Base-by-base conservation (phyloP, 2,113 vertebrate genomes). In the Entelurus aequoreus region DNA sequence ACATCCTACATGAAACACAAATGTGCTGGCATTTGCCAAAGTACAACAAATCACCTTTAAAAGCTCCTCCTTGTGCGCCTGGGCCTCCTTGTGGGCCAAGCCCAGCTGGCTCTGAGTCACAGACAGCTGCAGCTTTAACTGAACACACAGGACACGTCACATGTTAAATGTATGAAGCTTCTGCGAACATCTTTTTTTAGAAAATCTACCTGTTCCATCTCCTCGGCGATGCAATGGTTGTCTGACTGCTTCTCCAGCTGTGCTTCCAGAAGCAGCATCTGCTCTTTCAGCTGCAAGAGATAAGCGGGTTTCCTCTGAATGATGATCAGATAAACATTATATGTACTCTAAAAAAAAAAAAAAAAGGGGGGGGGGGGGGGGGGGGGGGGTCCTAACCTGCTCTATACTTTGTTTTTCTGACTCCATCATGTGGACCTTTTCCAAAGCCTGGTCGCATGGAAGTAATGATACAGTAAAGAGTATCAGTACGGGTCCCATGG, bases 171-270 rank as follows among this genome's bases (percentile, higher is more conserved):
- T 42, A 49, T 44, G 16, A 13, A 19, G 37, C n/a, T 57, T 57
- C 40, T 37, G 6, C 8, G 0, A 7, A 37, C 12, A 7, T 54
- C 15, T 54, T 28, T 28, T 19, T 40, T 11, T 48, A 11, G 47
- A n/a, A 48, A 37, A 35, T 15, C 28, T 63, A 97, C 94, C 4
- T 83, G 89, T 44, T 88, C 90, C 49, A 93, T 83, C 77, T 95
- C 93, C 77, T 93, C 89, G 37, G 90, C 88, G 4, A 90, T 89
- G 56, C 66, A 90, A 66, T 92, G 92, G 75, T 85, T 88, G 66
- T 95, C 91, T 0, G 90, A 79, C 81, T 96, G 94, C 84, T 92
- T 93, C 88, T 98, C 93, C 79, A 98, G 81, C 78, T 96, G 94
- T 0, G 85, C 91, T 78, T 98, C 95, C 79, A 97, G 77, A 19